Evolutionary conservation across 2,113 vertebrate genomes (phyloP), one percentile per base, ranked within the genome.

Genomic region (Dipodomys spectabilis): DNA sequence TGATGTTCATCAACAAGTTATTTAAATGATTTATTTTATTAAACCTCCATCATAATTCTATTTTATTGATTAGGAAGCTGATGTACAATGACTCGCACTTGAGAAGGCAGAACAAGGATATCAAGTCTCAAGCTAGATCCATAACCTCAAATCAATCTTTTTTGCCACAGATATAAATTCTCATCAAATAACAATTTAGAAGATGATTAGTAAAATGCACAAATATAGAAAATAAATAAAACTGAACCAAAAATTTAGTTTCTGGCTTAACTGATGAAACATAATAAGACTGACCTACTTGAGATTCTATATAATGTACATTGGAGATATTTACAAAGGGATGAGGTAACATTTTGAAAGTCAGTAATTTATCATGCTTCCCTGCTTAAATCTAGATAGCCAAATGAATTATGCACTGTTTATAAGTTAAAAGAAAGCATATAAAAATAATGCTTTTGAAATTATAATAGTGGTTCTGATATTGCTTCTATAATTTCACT

Each of bases 381-480:
- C 10, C n/a, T 92, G n/a, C n/a, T 90, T 86, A 89, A 80, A 4
- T 82, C 62, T 78, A 80, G 45, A 67, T 5, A 82, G 27, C 80
- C 95, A 81, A 82, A 28, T 72, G 73, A 69, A 22, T 53, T 68
- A 95, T 30, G 60, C 1, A 10, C 60, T 79, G 72, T 82, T 86
- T 80, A 64, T 78, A 65, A 68, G 79, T 65, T 83, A 75, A 88
- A 94, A 77, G 89, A 3, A 86, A 90, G 28, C 89, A 11, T 62
- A 73, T n/a, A 83, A 3, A 16, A 62, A 12, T 6, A 72, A 79
- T 67, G 62, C 74, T 57, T 71, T 44, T 77, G 1, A 88, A 88
- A 96, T 90, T 5, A 94, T 87, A 4, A 85, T 32, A 92, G 89
- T 53, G 4, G 25, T n/a, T 93, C 79, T 77, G 84, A 53, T 20